phyloP scores from a whole-genome alignment of 2,113 vertebrate genomes.

The Austrofundulus limnaeus region DNA sequence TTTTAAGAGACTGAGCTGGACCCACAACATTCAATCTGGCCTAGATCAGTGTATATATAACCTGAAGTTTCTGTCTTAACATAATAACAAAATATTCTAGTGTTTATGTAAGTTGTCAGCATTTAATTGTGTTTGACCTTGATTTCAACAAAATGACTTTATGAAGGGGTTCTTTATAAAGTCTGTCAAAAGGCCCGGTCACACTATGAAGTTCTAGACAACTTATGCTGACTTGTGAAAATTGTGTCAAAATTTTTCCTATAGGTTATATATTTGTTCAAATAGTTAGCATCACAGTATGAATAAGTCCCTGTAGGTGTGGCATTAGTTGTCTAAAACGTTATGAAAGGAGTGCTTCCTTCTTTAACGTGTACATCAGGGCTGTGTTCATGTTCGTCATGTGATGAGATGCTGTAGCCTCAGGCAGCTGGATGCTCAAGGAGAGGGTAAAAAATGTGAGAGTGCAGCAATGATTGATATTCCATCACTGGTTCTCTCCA shows the following conservation, averaged over 20 bases:
- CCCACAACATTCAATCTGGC: no score
- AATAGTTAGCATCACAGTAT: no score
- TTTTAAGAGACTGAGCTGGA: no score
- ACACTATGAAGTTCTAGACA: no score
- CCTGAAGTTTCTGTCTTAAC: no score
- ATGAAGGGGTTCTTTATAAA: background rate
- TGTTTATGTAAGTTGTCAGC: background rate
- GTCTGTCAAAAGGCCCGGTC: no score
- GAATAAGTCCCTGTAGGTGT: no score
- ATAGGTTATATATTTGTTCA: no score
- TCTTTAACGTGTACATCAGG: conserved; percentile 20
- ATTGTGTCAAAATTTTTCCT: no score
- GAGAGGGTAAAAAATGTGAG: conserved; percentile 1
- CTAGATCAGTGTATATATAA: no score
- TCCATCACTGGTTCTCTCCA: conserved; percentile 17
- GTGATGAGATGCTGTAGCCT: conserved; percentile 17
- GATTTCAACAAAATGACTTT: background rate
- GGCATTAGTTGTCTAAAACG: no score
- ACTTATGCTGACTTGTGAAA: no score
- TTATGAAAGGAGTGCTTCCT: background rate
- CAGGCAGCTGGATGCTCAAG: conserved; percentile 2
- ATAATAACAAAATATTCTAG: background rate
- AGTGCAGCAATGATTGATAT: conserved; percentile 56
- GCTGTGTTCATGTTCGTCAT: conserved; percentile 12
- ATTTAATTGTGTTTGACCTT: background rate